Conservation (phyloP, 2,797 vertebrate species). For the Neosilurus mollespiculum region DNA sequence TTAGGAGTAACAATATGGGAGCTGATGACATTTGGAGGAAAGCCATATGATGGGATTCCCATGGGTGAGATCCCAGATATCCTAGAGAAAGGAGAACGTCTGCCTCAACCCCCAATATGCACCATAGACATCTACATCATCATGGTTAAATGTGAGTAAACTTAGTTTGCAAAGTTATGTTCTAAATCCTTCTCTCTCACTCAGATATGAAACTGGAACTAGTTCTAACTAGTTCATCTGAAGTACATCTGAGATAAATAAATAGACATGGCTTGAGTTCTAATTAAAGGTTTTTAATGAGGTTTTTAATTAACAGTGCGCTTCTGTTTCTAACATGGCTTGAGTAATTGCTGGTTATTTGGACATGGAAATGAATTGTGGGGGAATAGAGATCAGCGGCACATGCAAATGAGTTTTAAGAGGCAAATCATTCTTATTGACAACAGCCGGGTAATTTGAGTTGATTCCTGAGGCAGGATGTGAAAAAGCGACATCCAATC, state of each 20-base stretch:
- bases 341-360: constrained; percentile 12
- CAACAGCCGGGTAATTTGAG: constrained; percentile 18
- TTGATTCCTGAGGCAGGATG: constrained; percentile 5
- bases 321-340: not conserved
- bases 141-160: constrained; percentile 92
- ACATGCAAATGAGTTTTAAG: constrained; percentile 29
- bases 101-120: constrained; percentile 93
- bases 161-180: no score
- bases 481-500: constrained; percentile 8
- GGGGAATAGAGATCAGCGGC: constrained; percentile 1
- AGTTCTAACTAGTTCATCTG: not conserved
- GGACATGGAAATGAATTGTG: not conserved
- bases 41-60: constrained; percentile 94
- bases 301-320: not conserved
- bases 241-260: not conserved
- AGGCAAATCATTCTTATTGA: constrained; percentile 14
- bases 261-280: not conserved
- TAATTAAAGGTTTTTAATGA: constrained; percentile 11
- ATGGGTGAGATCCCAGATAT: constrained; percentile 93
- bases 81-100: constrained; percentile 93
- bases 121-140: constrained; percentile 99
- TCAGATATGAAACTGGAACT: not conserved
- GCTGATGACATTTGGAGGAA: constrained; percentile 97
- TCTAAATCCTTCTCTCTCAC: not conserved
- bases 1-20: constrained; percentile 98